Base-by-base conservation (phyloP, 1,140 invertebrate species). In the Penaeus vannamei region DNA sequence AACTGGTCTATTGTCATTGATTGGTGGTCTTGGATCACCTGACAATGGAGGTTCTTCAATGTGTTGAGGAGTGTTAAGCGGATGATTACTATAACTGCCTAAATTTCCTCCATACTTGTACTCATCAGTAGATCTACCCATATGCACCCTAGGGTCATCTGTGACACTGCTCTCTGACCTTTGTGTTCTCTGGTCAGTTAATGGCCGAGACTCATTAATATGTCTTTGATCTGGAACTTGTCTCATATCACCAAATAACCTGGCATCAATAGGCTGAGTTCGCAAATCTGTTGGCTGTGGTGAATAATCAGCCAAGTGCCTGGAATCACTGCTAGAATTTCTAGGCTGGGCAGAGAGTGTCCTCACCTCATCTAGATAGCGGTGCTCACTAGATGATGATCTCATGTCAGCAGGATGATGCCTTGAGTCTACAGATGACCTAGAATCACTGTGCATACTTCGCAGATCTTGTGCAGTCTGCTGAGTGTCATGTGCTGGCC, bases 271-370 rank as follows among this genome's bases (percentile, higher is more conserved):
- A 7, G 82, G 87, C 23, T 89, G 87, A 17, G 83, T 84, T 53
- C 82, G 60, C 22, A 89, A 79, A 46, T 89, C 87, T 59, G 87
- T 89, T n/a, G 87, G 87, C 60, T 89, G 87, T 17, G 62, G 59
- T 17, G 87, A 84, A 72, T 84, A 89, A 42, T 89, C 87, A 23
- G 82, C 29, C 23, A 89, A n/a, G 69, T 89, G 87, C 4, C 87
- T 66, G 12, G 36, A 89, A 32, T 89, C 82, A 7, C 72, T n/a
- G 42, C 46, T 59, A 17, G 86, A 66, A 22, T 79, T 61, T 29
- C 87, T 76, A n/a, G 87, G 83, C n/a, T 84, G 87, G 62, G 26
- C 64, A 20, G 82, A 42, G 1, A 89, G 23, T 5, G 87, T 46
- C 20, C 82, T 36, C 17, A 84, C 59, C 46, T 89, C 87, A n/a